Evolutionary conservation across 2,888 invertebrate genomes (phyloP), one percentile per base, ranked within the genome.

Genomic region (Diachrysia chrysitis): DNA sequence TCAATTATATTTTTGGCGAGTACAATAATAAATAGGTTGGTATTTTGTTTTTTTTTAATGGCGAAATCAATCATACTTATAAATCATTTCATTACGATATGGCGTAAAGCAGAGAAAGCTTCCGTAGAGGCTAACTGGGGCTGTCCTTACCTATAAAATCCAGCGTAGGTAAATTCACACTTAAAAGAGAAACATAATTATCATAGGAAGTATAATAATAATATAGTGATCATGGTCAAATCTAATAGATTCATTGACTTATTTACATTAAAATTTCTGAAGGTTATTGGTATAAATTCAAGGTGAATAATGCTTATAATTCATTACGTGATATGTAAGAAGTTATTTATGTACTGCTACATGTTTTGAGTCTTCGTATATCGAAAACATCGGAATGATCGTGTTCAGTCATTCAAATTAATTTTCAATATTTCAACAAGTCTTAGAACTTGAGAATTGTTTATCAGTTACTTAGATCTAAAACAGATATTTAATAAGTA

Each of bases 291-390:
- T 54, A 70, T 59, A 57, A 61, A 68, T 60, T 54, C 9, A 56
- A 37, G 21, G 17, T 79, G 83, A 77, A 54, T 80, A 76, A 69
- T 73, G 57, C 78, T 82, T 78, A 76, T 69, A 82, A 83, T 83
- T 83, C 83, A 69, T 56, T 72, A 72, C 66, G 69, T 70, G 65
- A 63, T 66, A 21, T 61, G 64, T 65, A 23, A 59, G 37, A 37
- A 48, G 17, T 58, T 73, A 60, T 58, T 64, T 23, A 66, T 55
- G 53, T 48, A 61, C 42, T 42, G 48, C 35, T 68, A 35, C 7
- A 25, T 32, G 25, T 37, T 51, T 32, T 51, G 60, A 54, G 21
- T 29, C 35, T 57, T 56, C 55, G 29, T 71, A n/a, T 5, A 42
- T n/a, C 42, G 42, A 42, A 42, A 42, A 42, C 42, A 42, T 42